Evolutionary conservation across 2,113 vertebrate species (phyloP), one percentile per base, ranked within the genome.

Genomic region (Oryzias melastigma): DNA sequence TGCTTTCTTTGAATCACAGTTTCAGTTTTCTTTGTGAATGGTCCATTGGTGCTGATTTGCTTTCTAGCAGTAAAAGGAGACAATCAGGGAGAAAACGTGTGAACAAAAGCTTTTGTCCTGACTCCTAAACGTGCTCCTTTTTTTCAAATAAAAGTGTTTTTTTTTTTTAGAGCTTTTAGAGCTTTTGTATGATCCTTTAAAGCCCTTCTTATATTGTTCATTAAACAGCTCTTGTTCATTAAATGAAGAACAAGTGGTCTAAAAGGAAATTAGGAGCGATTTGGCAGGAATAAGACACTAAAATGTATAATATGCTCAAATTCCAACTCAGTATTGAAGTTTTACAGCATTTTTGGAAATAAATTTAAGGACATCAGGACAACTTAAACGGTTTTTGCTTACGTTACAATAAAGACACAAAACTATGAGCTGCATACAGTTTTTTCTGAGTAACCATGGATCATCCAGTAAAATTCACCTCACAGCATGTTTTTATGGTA

Each of bases 401-500:
- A 12, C 12, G 35, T 35, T 35, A 35, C 35, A 35, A n/a, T 47
- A 12, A 19, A 47, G 12, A 47, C 12, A 8, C 8, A 19, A n/a
- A 17, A 5, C 18, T 16, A 3, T 45, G 43, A 45, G 44, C 16
- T n/a, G 16, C 43, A 17, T 2, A 44, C 4, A 44, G 15, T 50
- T 43, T 68, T 22, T 62, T 69, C 44, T 16, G 35, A 75, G 75
- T 77, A 70, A 35, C 87, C 53, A 79, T 88, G 85, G 83, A 84
- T 78, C 83, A 87, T 87, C 58, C 62, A 27, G 65, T 51, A 17
- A 64, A 17, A 7, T 44, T 45, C 20, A 76, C 14, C 58, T 65
- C 8, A 41, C 52, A 43, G 60, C 73, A 80, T 82, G 70, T 59
- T 35, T 52, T 68, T 63, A 57, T 48, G 62, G 60, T 72, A 65